A percentile compares a stretch with the other conserved stretches of the same genome.
phyloP scores from a whole-genome alignment of 2,797 vertebrate genomes.

The Phoxinus dragarum region DNA sequence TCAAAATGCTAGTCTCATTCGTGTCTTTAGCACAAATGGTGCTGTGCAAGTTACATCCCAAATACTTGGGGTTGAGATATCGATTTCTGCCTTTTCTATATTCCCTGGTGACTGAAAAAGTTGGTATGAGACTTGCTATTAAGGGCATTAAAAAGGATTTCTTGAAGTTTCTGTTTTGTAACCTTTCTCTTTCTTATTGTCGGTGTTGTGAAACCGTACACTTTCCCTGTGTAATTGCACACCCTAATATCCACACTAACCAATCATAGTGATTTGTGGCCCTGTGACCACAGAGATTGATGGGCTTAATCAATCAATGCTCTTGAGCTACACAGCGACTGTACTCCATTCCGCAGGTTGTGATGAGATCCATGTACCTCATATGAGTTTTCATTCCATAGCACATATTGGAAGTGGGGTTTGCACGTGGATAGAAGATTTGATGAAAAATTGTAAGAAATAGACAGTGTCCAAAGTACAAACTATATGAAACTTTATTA shows the following conservation, averaged over 20 bases:
- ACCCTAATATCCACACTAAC: slow-evolving; percentile 40
- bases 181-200: slow-evolving; percentile 48
- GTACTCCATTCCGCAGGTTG: background rate
- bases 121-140: background rate
- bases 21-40: background rate
- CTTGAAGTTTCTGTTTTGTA: background rate
- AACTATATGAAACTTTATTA: background rate
- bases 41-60: background rate
- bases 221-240: slow-evolving; percentile 42
- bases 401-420: background rate
- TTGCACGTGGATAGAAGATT: background rate
- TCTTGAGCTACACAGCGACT: slow-evolving; percentile 2
- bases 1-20: background rate
- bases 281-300: slow-evolving; percentile 34
- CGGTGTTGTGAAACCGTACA: slow-evolving; percentile 47
- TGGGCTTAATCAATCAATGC: slow-evolving; percentile 37
- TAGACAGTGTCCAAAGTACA: background rate
- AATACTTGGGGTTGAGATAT: background rate
- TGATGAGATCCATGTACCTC: slow-evolving; percentile 1
- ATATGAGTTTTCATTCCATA: background rate
- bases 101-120: background rate
- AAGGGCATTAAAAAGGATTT: background rate
- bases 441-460: slow-evolving; percentile 2
- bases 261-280: slow-evolving; percentile 45
- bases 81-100: background rate